These are phyloP conservation scores for Leptinotarsa juncta DNA, from an alignment of 2,888 invertebrate genomes.

Conservation along the genomic window DNA sequence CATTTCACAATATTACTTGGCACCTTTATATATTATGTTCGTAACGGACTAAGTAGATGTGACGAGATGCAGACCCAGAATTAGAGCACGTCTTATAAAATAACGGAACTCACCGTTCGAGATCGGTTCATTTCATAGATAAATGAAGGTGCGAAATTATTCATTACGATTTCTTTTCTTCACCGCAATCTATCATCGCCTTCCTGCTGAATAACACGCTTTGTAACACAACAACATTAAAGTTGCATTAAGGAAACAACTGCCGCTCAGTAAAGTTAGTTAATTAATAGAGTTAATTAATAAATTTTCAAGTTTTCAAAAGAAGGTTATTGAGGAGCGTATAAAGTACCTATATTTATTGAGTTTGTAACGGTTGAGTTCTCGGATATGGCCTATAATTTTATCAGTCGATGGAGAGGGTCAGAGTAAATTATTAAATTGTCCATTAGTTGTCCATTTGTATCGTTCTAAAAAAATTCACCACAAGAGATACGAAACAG, in stretches of 20 bases:
- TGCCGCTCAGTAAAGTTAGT: constrained; percentile 7
- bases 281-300: constrained; percentile 12
- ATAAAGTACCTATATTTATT: neutral
- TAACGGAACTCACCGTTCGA: constrained; percentile 24
- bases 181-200: constrained; percentile 19
- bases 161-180: constrained; percentile 19
- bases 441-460: neutral
- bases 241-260: constrained; percentile 12
- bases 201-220: constrained; percentile 15
- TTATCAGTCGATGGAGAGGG: neutral
- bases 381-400: neutral
- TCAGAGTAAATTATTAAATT: neutral
- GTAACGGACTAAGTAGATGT: constrained; percentile 18
- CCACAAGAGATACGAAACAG: neutral
- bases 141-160: constrained; percentile 32
- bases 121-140: constrained; percentile 23
- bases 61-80: constrained; percentile 13
- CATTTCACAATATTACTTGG: neutral
- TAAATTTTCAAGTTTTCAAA: constrained; percentile 15
- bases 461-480: neutral
- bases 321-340: constrained; percentile 3
- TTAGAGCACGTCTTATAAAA: constrained; percentile 31
- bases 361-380: constrained; percentile 10
- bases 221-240: constrained; percentile 13
- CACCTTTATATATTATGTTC: neutral